Evolutionary conservation across 1,140 invertebrate species (phyloP).

Genomic region (Vollenhovia emeryi): DNA sequence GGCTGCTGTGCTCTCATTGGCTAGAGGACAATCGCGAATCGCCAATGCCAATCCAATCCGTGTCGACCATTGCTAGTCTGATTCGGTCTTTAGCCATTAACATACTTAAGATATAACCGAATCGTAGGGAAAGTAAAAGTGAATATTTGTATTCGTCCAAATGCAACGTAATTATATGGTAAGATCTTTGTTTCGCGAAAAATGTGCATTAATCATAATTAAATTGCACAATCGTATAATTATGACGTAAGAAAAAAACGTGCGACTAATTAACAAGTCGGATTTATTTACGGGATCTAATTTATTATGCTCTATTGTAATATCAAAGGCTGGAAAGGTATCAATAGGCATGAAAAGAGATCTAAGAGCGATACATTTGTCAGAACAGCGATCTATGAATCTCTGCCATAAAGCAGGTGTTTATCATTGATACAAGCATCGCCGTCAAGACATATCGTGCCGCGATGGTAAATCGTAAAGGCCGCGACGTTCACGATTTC

Average conservation of each 20-base stretch:
- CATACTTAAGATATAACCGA: background rate
- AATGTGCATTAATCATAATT: background rate
- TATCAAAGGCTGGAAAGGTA: too few relatives aligned
- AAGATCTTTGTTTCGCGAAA: background rate
- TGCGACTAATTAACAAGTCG: background rate
- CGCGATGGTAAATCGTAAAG: slow-evolving; percentile 43
- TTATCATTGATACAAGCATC: slow-evolving; percentile 59
- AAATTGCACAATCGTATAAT: background rate
- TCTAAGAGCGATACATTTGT: too few relatives aligned
- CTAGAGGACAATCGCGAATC: too few relatives aligned
- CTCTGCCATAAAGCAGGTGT: slow-evolving; percentile 49
- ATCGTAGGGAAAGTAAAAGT: background rate
- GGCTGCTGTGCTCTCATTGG: too few relatives aligned
- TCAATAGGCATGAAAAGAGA: background rate
- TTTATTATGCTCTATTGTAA: background rate
- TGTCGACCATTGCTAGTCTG: too few relatives aligned
- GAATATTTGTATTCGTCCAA: background rate
- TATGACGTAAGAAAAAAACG: background rate
- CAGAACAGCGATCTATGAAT: slow-evolving; percentile 39
- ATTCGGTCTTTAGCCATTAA: too few relatives aligned
- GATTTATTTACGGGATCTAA: background rate
- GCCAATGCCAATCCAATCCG: too few relatives aligned
- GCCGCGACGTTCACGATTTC: slow-evolving; percentile 24
- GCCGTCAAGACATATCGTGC: slow-evolving; percentile 40
- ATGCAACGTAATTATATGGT: background rate